Percentiles rank a stretch among this genome's conserved stretches.
phyloP scores from a whole-genome alignment of 2,113 vertebrate species.

The Brachypodius melanocephalos region DNA sequence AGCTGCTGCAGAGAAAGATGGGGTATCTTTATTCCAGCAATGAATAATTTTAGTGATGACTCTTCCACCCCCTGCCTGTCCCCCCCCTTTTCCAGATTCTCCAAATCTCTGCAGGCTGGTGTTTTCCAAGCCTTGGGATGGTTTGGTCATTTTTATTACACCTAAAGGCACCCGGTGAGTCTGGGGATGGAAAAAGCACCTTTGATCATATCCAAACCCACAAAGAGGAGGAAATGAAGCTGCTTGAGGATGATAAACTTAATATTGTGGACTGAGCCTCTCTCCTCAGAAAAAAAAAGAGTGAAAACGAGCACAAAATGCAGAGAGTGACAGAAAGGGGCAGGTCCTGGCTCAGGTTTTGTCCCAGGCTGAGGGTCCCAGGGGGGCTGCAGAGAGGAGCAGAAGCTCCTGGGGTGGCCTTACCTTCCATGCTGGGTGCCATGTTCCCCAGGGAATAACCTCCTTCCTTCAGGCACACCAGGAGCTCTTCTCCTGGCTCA shows the following conservation, averaged over 20 bases:
- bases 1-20: neutral
- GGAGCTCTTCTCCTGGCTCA: constrained; percentile 92
- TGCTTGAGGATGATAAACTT: neutral
- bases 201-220: neutral
- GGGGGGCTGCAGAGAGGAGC: neutral
- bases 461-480: constrained; percentile 94
- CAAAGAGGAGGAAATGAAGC: neutral
- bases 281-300: no score
- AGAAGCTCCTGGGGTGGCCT: constrained; percentile 59
- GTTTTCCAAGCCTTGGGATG: neutral
- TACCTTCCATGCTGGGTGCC: constrained; percentile 94
- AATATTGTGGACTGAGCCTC: fast-evolving
- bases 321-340: neutral
- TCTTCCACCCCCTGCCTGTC: neutral
- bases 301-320: neutral
- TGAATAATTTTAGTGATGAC: neutral
- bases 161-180: neutral
- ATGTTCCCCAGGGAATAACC: constrained; percentile 88
- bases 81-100: neutral
- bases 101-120: neutral
- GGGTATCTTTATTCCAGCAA: neutral
- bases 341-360: neutral
- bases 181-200: neutral
- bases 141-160: neutral
- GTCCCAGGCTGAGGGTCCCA: neutral